These are phyloP conservation scores for Percina caprodes DNA, from an alignment of 2,113 vertebrate species.

Conservation along the genomic window DNA sequence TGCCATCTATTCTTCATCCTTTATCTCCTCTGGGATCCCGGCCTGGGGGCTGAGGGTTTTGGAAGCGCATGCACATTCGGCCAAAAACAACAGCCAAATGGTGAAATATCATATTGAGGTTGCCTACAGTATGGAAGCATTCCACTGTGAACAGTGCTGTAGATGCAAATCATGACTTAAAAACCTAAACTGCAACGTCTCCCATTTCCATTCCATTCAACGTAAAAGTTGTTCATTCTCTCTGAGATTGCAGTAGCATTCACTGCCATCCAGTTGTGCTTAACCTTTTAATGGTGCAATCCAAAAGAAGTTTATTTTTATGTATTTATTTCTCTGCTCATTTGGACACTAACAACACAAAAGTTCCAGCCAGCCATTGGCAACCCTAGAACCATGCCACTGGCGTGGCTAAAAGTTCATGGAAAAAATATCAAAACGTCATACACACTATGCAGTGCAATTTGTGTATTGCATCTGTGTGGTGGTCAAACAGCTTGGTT, in stretches of 20 bases:
- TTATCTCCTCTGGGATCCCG: constrained; percentile 68
- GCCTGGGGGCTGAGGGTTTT: constrained; percentile 67
- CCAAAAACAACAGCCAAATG: constrained; percentile 64
- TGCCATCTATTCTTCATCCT: constrained; percentile 76
- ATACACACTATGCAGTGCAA: neutral
- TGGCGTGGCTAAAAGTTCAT: neutral
- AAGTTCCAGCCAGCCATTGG: neutral
- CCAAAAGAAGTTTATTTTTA: neutral
- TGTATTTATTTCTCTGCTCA: neutral
- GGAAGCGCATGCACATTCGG: constrained; percentile 53
- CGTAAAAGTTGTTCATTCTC: neutral
- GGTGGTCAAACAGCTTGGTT: neutral
- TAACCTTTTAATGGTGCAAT: neutral
- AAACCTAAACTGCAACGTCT: constrained; percentile 5
- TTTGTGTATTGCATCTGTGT: neutral
- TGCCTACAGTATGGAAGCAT: constrained; percentile 53
- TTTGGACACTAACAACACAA: neutral
- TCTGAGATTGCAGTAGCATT: neutral
- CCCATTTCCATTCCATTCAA: neutral
- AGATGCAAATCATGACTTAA: constrained; percentile 48
- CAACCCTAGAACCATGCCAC: neutral
- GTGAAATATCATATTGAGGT: constrained; percentile 63
- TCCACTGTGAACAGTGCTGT: constrained; percentile 35
- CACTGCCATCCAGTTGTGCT: neutral
- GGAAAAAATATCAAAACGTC: neutral